A percentile compares a stretch with the other conserved stretches of the same genome.
These are phyloP conservation scores for Rhamnusium bicolor DNA, from an alignment of 2,888 invertebrate genomes.

Conservation along the genomic window DNA sequence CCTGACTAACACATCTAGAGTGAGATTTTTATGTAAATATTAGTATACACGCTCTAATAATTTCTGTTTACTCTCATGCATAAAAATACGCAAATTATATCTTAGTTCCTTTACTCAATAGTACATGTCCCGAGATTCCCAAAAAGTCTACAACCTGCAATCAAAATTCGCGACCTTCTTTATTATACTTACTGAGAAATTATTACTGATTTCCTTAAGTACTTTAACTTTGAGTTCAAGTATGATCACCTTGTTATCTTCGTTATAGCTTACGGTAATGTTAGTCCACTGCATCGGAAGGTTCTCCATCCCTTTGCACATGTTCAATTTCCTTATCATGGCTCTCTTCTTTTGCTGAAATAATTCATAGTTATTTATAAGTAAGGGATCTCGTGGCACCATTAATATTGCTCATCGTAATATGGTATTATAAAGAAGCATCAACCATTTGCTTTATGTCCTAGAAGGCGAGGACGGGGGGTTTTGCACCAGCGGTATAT, in stretches of 20 bases:
- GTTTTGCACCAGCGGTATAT: neutral
- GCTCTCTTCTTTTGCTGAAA: slow-evolving; percentile 53
- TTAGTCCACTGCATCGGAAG: slow-evolving; percentile 41
- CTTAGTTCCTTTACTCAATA: too few relatives aligned
- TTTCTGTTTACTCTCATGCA: too few relatives aligned
- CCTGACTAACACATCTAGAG: too few relatives aligned
- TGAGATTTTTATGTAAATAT: too few relatives aligned
- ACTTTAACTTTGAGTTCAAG: slow-evolving; percentile 49
- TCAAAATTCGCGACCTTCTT: too few relatives aligned
- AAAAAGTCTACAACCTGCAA: too few relatives aligned
- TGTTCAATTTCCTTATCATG: slow-evolving; percentile 54
- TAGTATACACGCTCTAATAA: too few relatives aligned
- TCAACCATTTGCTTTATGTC: slow-evolving; percentile 55
- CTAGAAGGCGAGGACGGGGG: neutral
- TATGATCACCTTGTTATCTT: slow-evolving; percentile 32
- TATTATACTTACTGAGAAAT: slow-evolving; percentile 55
- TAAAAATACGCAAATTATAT: too few relatives aligned
- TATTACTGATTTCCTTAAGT: slow-evolving; percentile 48
- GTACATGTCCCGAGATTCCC: too few relatives aligned
- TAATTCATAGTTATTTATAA: slow-evolving; percentile 64
- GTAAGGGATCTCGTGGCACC: slow-evolving; percentile 59
- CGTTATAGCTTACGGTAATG: slow-evolving; percentile 14
- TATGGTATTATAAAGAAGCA: slow-evolving; percentile 59
- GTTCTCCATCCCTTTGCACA: slow-evolving; percentile 54
- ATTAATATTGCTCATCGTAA: slow-evolving; percentile 65